These are phyloP conservation scores for Montipora sp. DNA, from an alignment of 64 coral and sea anemone genomes.

Conservation along the genomic window DNA sequence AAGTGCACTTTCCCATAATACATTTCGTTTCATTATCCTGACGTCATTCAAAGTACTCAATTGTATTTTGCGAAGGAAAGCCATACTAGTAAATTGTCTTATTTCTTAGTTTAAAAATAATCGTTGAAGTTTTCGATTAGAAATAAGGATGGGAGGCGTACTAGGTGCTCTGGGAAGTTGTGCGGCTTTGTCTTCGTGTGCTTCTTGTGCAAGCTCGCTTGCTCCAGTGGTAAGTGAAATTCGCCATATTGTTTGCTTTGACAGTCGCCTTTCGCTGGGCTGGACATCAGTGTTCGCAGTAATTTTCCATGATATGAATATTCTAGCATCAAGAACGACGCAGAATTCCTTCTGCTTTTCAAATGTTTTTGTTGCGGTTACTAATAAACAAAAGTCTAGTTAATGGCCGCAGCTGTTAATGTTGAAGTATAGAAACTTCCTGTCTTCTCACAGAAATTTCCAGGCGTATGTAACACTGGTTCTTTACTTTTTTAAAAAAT, in stretches of 20 bases:
- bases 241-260: slow-evolving; percentile 38
- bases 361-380: background rate
- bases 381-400: background rate
- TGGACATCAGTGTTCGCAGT: background rate
- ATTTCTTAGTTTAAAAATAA: background rate
- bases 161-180: slow-evolving; percentile 76
- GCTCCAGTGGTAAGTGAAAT: slow-evolving; percentile 84
- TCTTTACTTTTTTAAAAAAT: too few species aligned
- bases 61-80: background rate
- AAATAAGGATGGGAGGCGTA: slow-evolving; percentile 64
- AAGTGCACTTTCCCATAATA: background rate
- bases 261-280: too few species aligned
- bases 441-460: too few species aligned
- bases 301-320: background rate
- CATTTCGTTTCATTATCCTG: background rate
- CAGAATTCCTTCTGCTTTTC: background rate
- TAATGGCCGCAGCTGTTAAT: background rate
- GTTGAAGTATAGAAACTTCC: background rate
- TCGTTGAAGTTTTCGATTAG: background rate
- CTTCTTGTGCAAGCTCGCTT: slow-evolving; percentile 74
- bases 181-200: slow-evolving; percentile 82
- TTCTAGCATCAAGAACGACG: too few species aligned
- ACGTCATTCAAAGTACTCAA: background rate
- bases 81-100: background rate
- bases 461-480: too few species aligned